A percentile compares a stretch with the other conserved stretches of the same genome.
phyloP scores from a whole-genome alignment of 1,140 invertebrate genomes.

The Campoletis sonorensis region DNA sequence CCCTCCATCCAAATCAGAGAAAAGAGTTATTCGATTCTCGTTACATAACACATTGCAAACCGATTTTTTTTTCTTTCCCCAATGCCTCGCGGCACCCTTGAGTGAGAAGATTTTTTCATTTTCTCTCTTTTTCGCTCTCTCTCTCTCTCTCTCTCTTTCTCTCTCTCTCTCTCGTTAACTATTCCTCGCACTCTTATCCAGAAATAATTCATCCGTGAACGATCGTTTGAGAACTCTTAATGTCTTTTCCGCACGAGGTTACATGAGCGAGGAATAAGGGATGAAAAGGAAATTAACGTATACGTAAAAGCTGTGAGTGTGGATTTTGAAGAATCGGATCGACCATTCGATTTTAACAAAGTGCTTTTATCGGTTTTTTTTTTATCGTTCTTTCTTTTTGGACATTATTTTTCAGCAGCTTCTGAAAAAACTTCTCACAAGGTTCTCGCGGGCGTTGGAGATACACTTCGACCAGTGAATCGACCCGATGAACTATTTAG shows the following conservation, averaged over 20 bases:
- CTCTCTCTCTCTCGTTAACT: background rate
- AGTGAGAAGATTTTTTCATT: background rate
- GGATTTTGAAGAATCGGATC: background rate
- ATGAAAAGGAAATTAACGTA: slow-evolving; percentile 1
- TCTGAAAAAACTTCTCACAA: background rate
- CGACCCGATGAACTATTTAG: slow-evolving; percentile 20
- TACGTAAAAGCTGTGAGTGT: background rate
- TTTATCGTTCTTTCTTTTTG: background rate
- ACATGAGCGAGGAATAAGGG: background rate
- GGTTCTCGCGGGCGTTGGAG: background rate
- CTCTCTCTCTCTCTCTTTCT: no score
- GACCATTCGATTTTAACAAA: background rate
- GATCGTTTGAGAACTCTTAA: slow-evolving; percentile 22
- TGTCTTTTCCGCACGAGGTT: background rate
- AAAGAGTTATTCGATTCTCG: slow-evolving; percentile 30
- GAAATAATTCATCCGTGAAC: slow-evolving; percentile 14
- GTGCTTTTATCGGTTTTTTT: background rate
- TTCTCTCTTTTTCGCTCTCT: background rate
- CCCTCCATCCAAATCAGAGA: background rate
- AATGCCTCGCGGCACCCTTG: background rate
- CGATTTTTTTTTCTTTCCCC: background rate
- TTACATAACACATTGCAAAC: slow-evolving; percentile 14
- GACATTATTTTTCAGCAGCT: background rate
- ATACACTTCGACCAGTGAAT: background rate
- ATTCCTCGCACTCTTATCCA: background rate